Evolutionary conservation across 2,888 invertebrate species (phyloP).

Genomic region (Brachyopa scutellaris): DNA sequence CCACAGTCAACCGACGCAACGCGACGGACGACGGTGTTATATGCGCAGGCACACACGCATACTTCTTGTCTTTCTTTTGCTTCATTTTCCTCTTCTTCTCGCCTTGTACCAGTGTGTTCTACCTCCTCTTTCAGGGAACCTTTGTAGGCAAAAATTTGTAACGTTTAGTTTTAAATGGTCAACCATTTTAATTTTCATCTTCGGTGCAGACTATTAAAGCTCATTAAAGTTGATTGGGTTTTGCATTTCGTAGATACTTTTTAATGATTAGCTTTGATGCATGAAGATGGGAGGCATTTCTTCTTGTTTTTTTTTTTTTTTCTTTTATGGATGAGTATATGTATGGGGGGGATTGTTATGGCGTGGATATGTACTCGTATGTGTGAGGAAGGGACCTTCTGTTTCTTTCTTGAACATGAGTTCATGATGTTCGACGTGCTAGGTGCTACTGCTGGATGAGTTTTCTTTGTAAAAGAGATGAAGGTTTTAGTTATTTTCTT

Average conservation of each 20-base stretch:
- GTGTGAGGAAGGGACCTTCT: constrained; percentile 32
- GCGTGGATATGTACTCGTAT: background rate
- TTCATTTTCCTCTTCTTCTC: background rate
- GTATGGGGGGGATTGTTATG: background rate
- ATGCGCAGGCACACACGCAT: constrained; percentile 47
- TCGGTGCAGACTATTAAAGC: constrained; percentile 75
- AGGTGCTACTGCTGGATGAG: constrained; percentile 38
- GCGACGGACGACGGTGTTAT: constrained; percentile 25
- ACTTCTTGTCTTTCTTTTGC: background rate
- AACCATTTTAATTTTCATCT: constrained; percentile 75
- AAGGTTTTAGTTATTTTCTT: no score
- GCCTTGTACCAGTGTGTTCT: background rate
- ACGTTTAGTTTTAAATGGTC: constrained; percentile 73
- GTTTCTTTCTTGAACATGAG: constrained; percentile 45
- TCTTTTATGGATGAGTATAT: background rate
- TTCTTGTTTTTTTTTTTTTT: background rate
- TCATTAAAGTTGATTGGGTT: constrained; percentile 77
- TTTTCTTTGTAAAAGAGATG: no score
- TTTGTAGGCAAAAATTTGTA: constrained; percentile 72
- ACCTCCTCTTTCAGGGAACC: background rate
- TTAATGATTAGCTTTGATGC: constrained; percentile 72
- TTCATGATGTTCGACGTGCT: constrained; percentile 53
- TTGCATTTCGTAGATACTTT: constrained; percentile 73
- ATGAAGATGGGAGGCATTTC: constrained; percentile 67
- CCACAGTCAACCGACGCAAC: no score